Percentiles rank a stretch among this genome's conserved stretches.
phyloP scores from a whole-genome alignment of 2,113 vertebrate species.

The Nicator chloris region DNA sequence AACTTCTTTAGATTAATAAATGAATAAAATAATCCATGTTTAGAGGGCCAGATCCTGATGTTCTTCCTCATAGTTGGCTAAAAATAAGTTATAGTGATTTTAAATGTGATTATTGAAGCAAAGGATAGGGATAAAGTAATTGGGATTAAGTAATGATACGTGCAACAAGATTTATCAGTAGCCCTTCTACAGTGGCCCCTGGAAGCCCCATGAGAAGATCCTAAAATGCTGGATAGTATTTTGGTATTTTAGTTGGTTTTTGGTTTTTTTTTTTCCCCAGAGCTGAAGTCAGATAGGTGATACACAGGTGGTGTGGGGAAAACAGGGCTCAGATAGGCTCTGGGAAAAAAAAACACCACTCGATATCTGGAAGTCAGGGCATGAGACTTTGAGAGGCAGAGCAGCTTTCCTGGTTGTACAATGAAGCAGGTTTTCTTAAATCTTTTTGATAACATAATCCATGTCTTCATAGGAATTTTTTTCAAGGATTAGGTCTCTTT shows the following conservation, averaged over 20 bases:
- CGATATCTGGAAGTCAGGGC: background rate
- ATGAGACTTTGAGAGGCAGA: background rate
- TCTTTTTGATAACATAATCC: constrained; percentile 41
- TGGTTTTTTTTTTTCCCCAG: fast-evolving
- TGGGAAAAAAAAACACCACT: background rate
- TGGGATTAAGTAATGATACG: background rate
- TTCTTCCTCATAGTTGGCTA: background rate
- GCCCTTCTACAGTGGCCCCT: background rate
- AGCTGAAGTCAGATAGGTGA: background rate
- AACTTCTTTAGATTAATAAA: background rate
- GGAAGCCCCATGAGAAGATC: background rate
- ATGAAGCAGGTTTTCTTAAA: background rate
- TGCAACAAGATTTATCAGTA: background rate
- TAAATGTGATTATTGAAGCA: background rate
- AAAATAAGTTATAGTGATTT: background rate
- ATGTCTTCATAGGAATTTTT: background rate
- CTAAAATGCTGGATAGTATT: background rate
- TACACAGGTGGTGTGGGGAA: background rate
- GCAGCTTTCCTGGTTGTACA: background rate
- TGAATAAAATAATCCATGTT: background rate
- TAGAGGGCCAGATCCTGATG: background rate
- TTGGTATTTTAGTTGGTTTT: background rate
- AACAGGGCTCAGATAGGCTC: background rate
- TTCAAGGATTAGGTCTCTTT: constrained; percentile 16
- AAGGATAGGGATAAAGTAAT: background rate